Evolutionary conservation across 2,888 invertebrate genomes (phyloP).

Genomic region (Leptothorax acervorum): DNA sequence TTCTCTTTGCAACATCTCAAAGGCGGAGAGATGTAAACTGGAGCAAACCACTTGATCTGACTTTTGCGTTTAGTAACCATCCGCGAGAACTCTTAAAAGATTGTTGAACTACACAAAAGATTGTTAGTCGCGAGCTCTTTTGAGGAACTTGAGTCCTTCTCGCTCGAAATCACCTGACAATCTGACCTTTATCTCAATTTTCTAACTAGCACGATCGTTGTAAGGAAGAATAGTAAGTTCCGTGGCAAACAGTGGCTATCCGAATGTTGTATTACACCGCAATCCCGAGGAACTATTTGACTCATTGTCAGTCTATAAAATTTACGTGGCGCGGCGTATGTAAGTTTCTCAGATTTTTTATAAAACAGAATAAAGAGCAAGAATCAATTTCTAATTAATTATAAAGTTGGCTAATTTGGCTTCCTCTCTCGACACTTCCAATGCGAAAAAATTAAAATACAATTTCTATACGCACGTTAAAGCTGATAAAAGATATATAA

Average conservation of each 20-base stretch:
- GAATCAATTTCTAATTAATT: slow-evolving; percentile 21
- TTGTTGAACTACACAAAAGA: slow-evolving; percentile 39
- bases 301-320: not conserved
- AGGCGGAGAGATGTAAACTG: slow-evolving; percentile 25
- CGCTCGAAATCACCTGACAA: not conserved
- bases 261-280: not conserved
- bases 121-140: not conserved
- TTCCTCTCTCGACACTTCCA: not conserved
- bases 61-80: slow-evolving; percentile 18
- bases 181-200: slow-evolving; percentile 15
- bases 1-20: slow-evolving; percentile 23
- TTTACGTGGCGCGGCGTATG: not conserved
- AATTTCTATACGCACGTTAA: not conserved
- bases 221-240: not conserved
- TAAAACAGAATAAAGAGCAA: not conserved
- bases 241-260: not conserved
- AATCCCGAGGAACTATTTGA: not conserved
- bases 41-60: slow-evolving; percentile 33
- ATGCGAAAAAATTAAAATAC: not conserved
- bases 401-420: not conserved
- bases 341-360: not conserved
- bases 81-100: slow-evolving; percentile 15
- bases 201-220: not conserved
- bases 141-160: not conserved
- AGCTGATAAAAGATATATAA: not conserved